phyloP scores from a whole-genome alignment of 2,888 invertebrate species.

The Chloromyia formosa region DNA sequence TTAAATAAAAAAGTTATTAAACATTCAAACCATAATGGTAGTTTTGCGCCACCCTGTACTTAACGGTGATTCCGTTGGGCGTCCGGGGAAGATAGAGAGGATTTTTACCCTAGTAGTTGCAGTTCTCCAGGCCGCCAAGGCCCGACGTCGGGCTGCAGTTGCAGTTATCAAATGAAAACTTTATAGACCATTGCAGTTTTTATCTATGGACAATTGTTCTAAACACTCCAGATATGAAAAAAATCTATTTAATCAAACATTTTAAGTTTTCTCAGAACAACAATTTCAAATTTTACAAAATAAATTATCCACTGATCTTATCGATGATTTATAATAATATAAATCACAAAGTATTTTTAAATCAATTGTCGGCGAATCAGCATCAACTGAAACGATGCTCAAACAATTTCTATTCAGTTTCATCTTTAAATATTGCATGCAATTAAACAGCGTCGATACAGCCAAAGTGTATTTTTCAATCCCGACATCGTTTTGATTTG shows the following conservation, averaged over 20 bases:
- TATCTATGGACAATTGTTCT: too few species aligned
- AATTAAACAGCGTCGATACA: conserved; percentile 49
- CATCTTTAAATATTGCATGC: conserved; percentile 47
- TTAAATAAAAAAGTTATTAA: too few species aligned
- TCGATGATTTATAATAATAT: conserved; percentile 49
- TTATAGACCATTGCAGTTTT: too few species aligned
- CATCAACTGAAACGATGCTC: neutral
- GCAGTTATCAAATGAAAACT: too few species aligned
- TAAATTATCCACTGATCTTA: neutral
- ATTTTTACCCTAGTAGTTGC: too few species aligned
- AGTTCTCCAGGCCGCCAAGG: too few species aligned
- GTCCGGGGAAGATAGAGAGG: too few species aligned
- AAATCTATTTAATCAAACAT: neutral
- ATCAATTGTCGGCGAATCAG: conserved; percentile 40
- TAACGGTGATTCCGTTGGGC: too few species aligned
- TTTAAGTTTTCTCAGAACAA: neutral
- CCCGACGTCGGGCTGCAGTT: too few species aligned
- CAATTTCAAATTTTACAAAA: neutral
- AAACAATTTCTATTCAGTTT: neutral
- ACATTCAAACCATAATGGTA: too few species aligned
- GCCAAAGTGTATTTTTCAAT: conserved; percentile 42
- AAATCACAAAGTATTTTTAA: conserved; percentile 49
- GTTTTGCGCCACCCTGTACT: too few species aligned
- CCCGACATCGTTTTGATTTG: neutral
- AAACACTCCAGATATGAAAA: too few species aligned